These are phyloP conservation scores for Decapterus maruadsi DNA, from an alignment of 2,797 vertebrate species.

Conservation along the genomic window DNA sequence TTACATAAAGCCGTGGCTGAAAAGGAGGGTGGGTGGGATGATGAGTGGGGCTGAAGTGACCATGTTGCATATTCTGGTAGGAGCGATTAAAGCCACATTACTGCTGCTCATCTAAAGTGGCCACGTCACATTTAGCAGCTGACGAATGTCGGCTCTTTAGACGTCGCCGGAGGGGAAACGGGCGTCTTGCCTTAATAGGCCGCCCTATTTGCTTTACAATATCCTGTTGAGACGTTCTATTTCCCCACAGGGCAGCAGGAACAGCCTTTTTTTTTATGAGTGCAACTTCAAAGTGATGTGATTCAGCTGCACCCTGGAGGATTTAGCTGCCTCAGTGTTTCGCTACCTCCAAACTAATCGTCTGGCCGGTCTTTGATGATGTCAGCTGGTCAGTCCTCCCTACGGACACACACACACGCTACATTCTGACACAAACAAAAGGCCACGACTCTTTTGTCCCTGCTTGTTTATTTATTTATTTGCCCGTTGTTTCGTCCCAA, in stretches of 20 bases:
- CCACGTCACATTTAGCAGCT: neutral
- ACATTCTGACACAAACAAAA: constrained; percentile 3
- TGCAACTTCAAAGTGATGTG: constrained; percentile 37
- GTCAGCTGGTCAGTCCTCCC: constrained; percentile 19
- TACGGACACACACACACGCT: neutral
- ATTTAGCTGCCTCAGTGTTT: constrained; percentile 6
- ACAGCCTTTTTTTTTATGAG: constrained; percentile 31
- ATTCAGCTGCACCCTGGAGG: constrained; percentile 24
- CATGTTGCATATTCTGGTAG: neutral
- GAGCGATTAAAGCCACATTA: neutral
- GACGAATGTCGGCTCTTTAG: neutral
- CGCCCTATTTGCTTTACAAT: constrained; percentile 21
- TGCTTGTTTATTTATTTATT: no score
- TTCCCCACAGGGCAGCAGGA: constrained; percentile 12
- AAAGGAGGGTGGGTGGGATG: neutral
- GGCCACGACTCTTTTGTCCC: neutral
- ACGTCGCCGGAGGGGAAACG: neutral
- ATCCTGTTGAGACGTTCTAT: constrained; percentile 27
- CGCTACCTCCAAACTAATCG: neutral
- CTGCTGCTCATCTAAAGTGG: neutral
- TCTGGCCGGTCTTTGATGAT: constrained; percentile 18
- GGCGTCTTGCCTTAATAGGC: neutral
- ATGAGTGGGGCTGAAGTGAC: neutral
- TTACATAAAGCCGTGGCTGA: no score
- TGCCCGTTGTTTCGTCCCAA: neutral